Base-by-base conservation (phyloP, 92 coral and sea anemone genomes). In the Heliopora coerulea region DNA sequence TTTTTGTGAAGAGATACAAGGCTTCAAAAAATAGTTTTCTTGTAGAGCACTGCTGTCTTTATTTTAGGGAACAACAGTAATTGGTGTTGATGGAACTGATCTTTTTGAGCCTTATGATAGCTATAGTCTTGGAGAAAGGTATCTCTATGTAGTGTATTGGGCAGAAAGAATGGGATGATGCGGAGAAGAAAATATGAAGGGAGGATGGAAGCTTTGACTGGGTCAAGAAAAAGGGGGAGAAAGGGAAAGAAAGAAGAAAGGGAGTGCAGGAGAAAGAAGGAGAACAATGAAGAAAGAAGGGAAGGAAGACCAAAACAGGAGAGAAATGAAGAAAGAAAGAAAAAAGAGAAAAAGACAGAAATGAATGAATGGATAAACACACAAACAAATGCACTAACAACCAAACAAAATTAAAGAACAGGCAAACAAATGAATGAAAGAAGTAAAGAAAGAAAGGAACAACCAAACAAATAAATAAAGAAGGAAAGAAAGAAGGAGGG, bases 11-110 rank as follows among this genome's bases (percentile, higher is more conserved):
- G n/a, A n/a, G n/a, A n/a, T n/a, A n/a, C n/a, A n/a, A n/a, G 17
- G 60, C 23, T 27, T 10, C 1, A 30, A 30, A 18, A 1, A 61
- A 6, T 27, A 5, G 24, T 54, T 27, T 54, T 0, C 29, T 10
- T 54, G 30, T 15, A 37, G 9, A 7, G 52, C 5, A 74, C 15
- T 32, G 18, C 27, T 54, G 11, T 30, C 58, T 42, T 35, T 50
- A 28, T 35, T 54, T 10, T 76, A 95, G 99, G 99, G 99, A 1
- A 86, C 84, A 57, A 83, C 87, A 30, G 84, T 90, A 26, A 86
- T 95, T 56, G 96, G 96, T 48, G 81, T 95, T 24, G 96, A 95
- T 86, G 99, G 91, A 0, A 90, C 91, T 0, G 91, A 95, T 54
- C 49, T 95, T 79, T 95, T 95, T 84, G 99, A 95, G 48, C 81